Evolutionary conservation across 2,797 vertebrate species (phyloP).

Genomic region (Phoxinus dragarum): DNA sequence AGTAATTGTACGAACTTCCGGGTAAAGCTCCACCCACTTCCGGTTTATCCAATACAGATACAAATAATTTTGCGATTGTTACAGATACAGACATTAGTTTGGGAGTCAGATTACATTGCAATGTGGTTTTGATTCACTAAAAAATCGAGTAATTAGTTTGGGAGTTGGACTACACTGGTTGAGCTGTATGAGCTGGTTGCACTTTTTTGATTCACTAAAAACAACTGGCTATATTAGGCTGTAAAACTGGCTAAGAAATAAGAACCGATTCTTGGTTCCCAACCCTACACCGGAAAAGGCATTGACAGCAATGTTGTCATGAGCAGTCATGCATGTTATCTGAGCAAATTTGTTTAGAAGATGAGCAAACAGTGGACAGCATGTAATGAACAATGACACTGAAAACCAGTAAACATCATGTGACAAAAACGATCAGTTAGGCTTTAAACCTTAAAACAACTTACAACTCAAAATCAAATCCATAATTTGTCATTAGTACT

Average conservation of each 20-base stretch:
- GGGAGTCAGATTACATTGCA: too few relatives aligned
- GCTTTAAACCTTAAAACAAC: neutral
- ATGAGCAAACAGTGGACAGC: neutral
- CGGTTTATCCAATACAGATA: too few relatives aligned
- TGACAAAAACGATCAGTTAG: neutral
- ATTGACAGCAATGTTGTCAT: neutral
- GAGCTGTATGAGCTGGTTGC: neutral
- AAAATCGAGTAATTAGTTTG: too few relatives aligned
- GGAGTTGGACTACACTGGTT: neutral
- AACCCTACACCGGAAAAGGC: neutral
- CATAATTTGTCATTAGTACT: neutral
- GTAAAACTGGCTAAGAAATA: neutral
- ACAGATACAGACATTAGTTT: too few relatives aligned
- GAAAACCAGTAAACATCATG: constrained; percentile 1
- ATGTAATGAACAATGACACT: neutral
- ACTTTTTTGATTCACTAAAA: neutral
- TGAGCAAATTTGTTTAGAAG: neutral
- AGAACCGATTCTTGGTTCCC: neutral
- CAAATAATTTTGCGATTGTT: too few relatives aligned
- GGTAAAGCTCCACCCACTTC: too few relatives aligned
- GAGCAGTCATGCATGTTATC: neutral
- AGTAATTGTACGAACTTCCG: too few relatives aligned
- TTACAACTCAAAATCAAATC: too few relatives aligned
- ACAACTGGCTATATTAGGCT: neutral
- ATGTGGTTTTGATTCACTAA: too few relatives aligned